Conservation (phyloP, 2,797 vertebrate genomes). For the Crocidura indochinensis region DNA sequence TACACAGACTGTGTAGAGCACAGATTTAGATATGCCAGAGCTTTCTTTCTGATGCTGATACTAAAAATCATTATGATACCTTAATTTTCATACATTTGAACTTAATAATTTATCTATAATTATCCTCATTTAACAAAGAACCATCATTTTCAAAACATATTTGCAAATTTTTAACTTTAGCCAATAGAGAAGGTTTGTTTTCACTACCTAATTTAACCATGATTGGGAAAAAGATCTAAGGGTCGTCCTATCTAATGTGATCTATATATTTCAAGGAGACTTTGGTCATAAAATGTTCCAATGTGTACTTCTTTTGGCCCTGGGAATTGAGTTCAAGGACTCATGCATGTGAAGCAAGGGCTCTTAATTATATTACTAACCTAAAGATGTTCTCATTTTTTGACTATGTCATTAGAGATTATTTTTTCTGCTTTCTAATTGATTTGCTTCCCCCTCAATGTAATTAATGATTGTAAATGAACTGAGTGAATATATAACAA, state of each 20-base stretch:
- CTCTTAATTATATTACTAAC: no score
- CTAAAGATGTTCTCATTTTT: background rate
- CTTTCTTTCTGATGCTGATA: constrained; percentile 81
- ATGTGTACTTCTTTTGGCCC: no score
- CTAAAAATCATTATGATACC: constrained; percentile 68
- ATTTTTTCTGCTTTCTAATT: background rate
- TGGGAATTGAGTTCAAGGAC: no score
- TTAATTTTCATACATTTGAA: constrained; percentile 70
- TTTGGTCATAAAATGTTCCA: background rate
- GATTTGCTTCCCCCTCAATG: background rate
- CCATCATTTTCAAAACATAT: background rate
- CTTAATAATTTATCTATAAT: constrained; percentile 1
- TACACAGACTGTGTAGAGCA: constrained; percentile 64
- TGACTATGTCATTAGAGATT: background rate
- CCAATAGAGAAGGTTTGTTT: background rate
- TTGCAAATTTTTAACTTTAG: constrained; percentile 43
- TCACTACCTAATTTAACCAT: background rate
- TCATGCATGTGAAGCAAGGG: no score
- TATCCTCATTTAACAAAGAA: constrained; percentile 48
- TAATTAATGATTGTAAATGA: background rate
- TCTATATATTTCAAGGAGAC: background rate
- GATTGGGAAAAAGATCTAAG: background rate
- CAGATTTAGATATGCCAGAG: constrained; percentile 77
- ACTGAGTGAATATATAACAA: constrained; percentile 15
- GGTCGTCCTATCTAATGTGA: background rate